Conservation (phyloP, 2,113 vertebrate species). For the Symphodus melops region DNA sequence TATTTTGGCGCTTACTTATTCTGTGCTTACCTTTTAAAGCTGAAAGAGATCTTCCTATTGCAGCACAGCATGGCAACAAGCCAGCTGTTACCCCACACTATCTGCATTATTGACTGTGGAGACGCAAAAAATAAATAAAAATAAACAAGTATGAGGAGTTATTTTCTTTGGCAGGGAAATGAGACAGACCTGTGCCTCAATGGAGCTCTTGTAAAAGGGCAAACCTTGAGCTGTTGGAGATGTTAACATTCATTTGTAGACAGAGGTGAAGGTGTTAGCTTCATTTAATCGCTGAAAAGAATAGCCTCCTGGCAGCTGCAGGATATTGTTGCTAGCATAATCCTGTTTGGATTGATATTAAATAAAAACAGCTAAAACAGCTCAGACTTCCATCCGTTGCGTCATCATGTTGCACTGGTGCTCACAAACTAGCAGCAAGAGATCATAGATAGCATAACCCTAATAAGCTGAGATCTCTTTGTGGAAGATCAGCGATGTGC, state of each 20-base stretch:
- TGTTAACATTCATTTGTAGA: constrained; percentile 31
- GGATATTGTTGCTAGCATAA: not conserved
- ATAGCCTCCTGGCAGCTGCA: not conserved
- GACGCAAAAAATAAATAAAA: not conserved
- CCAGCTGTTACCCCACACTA: not conserved
- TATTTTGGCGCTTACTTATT: constrained; percentile 6
- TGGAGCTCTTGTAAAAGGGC: not conserved
- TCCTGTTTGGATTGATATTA: not conserved
- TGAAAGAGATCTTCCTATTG: not conserved
- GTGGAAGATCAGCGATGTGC: no score
- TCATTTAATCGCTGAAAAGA: not conserved
- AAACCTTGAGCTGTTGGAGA: constrained; percentile 33
- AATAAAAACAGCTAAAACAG: not conserved
- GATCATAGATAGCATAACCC: no score
- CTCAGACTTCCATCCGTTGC: not conserved
- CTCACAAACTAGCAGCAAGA: no score
- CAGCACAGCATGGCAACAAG: not conserved
- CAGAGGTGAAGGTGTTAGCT: constrained; percentile 35
- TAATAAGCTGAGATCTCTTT: no score
- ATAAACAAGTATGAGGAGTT: constrained; percentile 14
- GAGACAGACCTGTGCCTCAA: constrained; percentile 30
- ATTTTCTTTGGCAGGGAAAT: not conserved
- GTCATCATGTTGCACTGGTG: not conserved
- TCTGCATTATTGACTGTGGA: not conserved
- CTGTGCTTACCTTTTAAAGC: not conserved